Percentiles rank a stretch among this genome's conserved stretches.
These are phyloP conservation scores for Ailurus styani DNA, from an alignment of 2,113 vertebrate genomes.

Conservation along the genomic window DNA sequence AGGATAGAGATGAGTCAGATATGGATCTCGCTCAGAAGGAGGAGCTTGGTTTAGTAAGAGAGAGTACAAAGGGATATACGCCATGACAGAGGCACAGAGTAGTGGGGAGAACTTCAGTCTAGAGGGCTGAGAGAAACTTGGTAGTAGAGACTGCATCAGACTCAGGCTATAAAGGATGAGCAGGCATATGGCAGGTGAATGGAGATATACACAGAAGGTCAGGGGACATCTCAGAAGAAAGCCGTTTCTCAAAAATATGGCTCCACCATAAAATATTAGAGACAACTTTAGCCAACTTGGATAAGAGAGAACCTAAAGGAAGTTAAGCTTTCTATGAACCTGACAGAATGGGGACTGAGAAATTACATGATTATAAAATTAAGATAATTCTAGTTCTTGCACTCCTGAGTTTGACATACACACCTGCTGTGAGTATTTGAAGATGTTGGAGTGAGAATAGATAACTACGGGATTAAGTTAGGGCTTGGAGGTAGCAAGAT, in stretches of 20 bases:
- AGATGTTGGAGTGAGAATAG: not conserved
- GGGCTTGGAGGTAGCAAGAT: not conserved
- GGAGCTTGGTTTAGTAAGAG: not conserved
- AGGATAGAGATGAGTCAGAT: not conserved
- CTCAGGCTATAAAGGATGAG: rapidly evolving
- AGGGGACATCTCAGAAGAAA: not conserved
- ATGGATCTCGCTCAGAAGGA: not conserved
- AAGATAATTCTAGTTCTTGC: not conserved
- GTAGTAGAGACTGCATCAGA: not conserved
- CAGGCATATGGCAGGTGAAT: rapidly evolving
- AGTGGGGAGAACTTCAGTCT: not conserved
- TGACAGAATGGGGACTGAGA: not conserved
- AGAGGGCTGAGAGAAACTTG: not conserved
- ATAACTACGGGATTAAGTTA: not conserved
- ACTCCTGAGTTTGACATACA: not conserved
- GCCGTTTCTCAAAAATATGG: not conserved
- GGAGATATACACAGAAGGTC: rapidly evolving
- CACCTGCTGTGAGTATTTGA: not conserved
- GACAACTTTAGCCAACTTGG: not conserved
- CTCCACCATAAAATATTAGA: not conserved
- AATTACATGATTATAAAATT: not conserved
- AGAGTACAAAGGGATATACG: not conserved
- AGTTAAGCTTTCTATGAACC: not conserved
- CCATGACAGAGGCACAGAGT: not conserved
- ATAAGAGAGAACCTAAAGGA: not conserved